Conservation (phyloP, 2,888 invertebrate genomes). For the Trilocha varians region DNA sequence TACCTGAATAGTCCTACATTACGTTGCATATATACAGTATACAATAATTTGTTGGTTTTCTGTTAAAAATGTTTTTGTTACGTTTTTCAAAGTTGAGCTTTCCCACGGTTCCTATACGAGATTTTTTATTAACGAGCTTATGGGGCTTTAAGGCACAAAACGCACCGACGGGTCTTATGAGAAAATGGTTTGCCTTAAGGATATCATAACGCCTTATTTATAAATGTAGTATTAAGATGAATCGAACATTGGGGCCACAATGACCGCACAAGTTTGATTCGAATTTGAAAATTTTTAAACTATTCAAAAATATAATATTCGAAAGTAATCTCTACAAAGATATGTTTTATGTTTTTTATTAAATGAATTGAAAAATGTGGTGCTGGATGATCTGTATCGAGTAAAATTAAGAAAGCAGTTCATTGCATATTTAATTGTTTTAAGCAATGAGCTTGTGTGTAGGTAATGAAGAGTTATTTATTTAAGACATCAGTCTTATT, state of each 20-base stretch:
- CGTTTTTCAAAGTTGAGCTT: constrained; percentile 32
- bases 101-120: constrained; percentile 42
- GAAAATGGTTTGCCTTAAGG: constrained; percentile 44
- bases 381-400: constrained; percentile 66
- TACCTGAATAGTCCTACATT: constrained; percentile 19
- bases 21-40: constrained; percentile 25
- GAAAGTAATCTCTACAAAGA: constrained; percentile 7
- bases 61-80: constrained; percentile 47
- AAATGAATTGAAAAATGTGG: constrained; percentile 29
- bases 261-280: constrained; percentile 14
- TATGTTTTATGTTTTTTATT: constrained; percentile 8
- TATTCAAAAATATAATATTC: constrained; percentile 12
- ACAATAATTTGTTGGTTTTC: constrained; percentile 39
- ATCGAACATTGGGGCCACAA: constrained; percentile 52
- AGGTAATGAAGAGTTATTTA: constrained; percentile 33
- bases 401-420: constrained; percentile 33
- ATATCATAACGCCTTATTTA: constrained; percentile 48
- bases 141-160: constrained; percentile 24
- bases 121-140: constrained; percentile 32
- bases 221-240: constrained; percentile 49
- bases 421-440: constrained; percentile 24
- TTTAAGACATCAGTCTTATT: constrained; percentile 33
- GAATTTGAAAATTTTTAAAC: neutral
- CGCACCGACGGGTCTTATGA: constrained; percentile 28
- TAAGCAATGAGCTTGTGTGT: constrained; percentile 33